Evolutionary conservation across 2,113 vertebrate genomes (phyloP).

Genomic region (Catharus bicknelli): DNA sequence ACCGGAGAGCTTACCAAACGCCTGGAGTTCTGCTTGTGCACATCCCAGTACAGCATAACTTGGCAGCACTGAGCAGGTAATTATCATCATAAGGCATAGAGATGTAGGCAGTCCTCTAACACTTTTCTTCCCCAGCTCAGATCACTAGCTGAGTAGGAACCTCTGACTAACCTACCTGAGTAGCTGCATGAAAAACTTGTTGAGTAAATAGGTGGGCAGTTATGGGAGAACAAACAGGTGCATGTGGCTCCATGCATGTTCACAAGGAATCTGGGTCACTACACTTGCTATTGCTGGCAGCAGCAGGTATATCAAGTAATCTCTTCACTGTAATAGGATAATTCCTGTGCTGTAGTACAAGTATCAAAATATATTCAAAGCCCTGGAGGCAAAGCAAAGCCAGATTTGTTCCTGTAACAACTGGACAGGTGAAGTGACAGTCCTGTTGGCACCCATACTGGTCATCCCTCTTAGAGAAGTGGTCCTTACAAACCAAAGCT

Average conservation of each 20-base stretch:
- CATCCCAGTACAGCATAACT: not conserved
- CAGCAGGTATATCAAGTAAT: constrained; percentile 16
- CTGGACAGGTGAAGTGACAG: not conserved
- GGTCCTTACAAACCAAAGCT: not conserved
- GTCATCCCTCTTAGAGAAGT: not conserved
- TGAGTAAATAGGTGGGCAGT: not conserved
- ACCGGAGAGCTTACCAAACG: not conserved
- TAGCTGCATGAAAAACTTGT: not conserved
- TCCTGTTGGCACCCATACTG: fast-evolving
- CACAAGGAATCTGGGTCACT: constrained; percentile 27
- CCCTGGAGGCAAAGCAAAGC: not conserved
- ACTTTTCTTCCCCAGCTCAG: not conserved
- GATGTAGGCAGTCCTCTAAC: not conserved
- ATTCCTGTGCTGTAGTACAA: constrained; percentile 1
- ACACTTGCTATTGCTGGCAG: not conserved
- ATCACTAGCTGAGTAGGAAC: not conserved
- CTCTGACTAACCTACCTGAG: not conserved
- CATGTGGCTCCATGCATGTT: not conserved
- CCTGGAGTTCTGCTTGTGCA: not conserved
- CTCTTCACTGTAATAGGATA: constrained; percentile 39
- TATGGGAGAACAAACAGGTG: constrained; percentile 2
- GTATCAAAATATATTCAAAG: constrained; percentile 44
- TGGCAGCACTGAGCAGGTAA: not conserved
- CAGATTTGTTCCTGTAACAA: constrained; percentile 8
- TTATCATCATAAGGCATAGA: not conserved